Conservation (phyloP, 2,797 vertebrate species). For the Liparis tanakae region DNA sequence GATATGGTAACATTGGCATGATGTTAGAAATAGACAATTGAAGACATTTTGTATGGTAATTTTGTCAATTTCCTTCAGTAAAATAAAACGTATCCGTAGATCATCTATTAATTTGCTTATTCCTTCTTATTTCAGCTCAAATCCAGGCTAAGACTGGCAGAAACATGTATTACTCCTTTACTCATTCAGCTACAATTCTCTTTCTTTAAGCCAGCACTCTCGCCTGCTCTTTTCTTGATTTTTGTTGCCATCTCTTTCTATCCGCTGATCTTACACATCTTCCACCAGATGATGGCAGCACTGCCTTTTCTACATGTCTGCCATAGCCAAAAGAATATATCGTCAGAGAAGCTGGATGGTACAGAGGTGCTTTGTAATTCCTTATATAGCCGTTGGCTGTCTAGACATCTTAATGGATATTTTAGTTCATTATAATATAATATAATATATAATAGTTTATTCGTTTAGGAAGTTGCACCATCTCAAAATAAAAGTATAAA, state of each 20-base stretch:
- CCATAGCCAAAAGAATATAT: background rate
- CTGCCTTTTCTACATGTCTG: conserved; percentile 34
- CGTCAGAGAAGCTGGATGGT: background rate
- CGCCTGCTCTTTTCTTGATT: background rate
- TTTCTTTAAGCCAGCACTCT: conserved; percentile 10
- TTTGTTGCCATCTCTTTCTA: conserved; percentile 6
- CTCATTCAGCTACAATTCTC: conserved; percentile 18
- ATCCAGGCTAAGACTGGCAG: conserved; percentile 16
- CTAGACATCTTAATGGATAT: background rate
- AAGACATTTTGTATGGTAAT: conserved; percentile 4
- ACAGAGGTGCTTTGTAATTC: conserved; percentile 18
- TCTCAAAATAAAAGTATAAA: background rate
- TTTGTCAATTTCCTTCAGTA: background rate
- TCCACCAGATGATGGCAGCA: conserved; percentile 81
- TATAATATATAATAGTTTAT: conserved; percentile 1
- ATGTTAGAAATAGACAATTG: background rate
- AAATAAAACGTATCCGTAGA: conserved; percentile 30
- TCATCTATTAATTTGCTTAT: conserved; percentile 36
- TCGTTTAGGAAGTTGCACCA: conserved; percentile 19
- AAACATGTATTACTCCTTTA: conserved; percentile 11
- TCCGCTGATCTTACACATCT: conserved; percentile 36
- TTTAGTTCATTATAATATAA: background rate
- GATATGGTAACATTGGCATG: conserved; percentile 13
- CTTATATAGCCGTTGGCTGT: conserved; percentile 11
- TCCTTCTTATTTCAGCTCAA: conserved; percentile 12